Base-by-base conservation (phyloP, 1,140 invertebrate species). In the Bombus pascuorum region DNA sequence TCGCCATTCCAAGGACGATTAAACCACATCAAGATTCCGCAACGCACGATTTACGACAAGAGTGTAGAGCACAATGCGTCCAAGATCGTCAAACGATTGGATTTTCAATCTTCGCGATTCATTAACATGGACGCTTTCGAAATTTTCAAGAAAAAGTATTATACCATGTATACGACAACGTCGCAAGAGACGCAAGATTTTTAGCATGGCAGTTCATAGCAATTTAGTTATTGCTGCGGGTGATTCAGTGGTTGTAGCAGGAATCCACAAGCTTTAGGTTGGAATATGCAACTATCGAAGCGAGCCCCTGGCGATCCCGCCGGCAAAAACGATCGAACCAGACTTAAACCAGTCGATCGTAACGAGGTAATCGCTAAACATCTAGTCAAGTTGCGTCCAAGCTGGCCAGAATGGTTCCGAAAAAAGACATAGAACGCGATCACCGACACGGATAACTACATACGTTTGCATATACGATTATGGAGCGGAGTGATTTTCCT, bases 281-380 rank as follows among this genome's bases (percentile, higher is more conserved):
- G 28, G 37, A 72, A 81, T 57, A 57, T 22, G 68, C 66, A 57
- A 81, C 66, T 10, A 39, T 32, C 71, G 80, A 15, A 15, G 47
- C n/a, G 9, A 25, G 75, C 82, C 53, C 28, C 15, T 42, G 66
- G 66, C 76, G 66, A 59, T 79, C 32, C 47, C 39, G 3, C 5
- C 3, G 6, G 37, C 37, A 71, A 79, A 84, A 78, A 84, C 65
- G 66, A 84, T 79, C 66, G 65, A 78, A 6, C 25, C 76, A 28
- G 34, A 66, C 53, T 79, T 32, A 13, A 84, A 84, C 75, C 82
- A 79, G 82, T 84, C 82, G 82, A 84, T 84, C 82, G 82, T 84
- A 84, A 84, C 82, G 82, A 79, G 82, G 65, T 79, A 84, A 84
- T 84, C 75, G 82, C 47, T 79, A 44, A 79, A 59, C 72, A 79